phyloP scores from a whole-genome alignment of 2,888 invertebrate species.

The Diadegma fenestrale region DNA sequence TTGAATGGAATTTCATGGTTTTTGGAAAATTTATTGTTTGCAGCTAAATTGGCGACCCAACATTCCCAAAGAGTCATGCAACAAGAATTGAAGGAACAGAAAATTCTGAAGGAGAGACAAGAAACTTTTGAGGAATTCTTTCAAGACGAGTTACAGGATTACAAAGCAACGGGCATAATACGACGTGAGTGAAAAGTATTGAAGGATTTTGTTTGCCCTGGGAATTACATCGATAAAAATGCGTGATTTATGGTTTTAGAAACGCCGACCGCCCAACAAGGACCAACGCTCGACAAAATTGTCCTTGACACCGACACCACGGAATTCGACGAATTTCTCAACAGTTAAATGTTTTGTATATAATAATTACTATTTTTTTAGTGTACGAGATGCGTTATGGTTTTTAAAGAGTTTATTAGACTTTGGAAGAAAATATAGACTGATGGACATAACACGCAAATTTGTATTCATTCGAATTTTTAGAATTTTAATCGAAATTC shows the following conservation, averaged over 20 bases:
- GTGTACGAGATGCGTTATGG: slow-evolving; percentile 57
- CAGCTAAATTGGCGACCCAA: slow-evolving; percentile 86
- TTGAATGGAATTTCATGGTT: neutral
- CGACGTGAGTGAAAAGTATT: slow-evolving; percentile 85
- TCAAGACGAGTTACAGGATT: slow-evolving; percentile 88
- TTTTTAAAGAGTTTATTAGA: slow-evolving; percentile 63
- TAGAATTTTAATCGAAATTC: neutral
- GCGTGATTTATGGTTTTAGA: slow-evolving; percentile 70
- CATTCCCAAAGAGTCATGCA: slow-evolving; percentile 87
- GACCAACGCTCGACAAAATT: slow-evolving; percentile 88
- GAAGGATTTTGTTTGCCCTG: neutral
- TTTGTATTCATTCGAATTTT: neutral
- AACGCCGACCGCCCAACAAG: slow-evolving; percentile 76
- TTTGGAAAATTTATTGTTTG: slow-evolving; percentile 53
- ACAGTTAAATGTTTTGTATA: slow-evolving; percentile 79
- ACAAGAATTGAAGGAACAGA: slow-evolving; percentile 86
- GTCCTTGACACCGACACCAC: slow-evolving; percentile 87
- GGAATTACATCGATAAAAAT: slow-evolving; percentile 7
- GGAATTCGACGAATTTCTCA: slow-evolving; percentile 88
- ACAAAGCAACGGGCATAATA: slow-evolving; percentile 88
- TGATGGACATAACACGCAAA: neutral
- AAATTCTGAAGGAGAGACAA: slow-evolving; percentile 88
- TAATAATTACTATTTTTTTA: slow-evolving; percentile 40
- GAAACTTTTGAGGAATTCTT: slow-evolving; percentile 90
- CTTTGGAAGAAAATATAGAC: slow-evolving; percentile 37